phyloP scores from a whole-genome alignment of 2,113 vertebrate species.

The Sarotherodon lohbergeri region DNA sequence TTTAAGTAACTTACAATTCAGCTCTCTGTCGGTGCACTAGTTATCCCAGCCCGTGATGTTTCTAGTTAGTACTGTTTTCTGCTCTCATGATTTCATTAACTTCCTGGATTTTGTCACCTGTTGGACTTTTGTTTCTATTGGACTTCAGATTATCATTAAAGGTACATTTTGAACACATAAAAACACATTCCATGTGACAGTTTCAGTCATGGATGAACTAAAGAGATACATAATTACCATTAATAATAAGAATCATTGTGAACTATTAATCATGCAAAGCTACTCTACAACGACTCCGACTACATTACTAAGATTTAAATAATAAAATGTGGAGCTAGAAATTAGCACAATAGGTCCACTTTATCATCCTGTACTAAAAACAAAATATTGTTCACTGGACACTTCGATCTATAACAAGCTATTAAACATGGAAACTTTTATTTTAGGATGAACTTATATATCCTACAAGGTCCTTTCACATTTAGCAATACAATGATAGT shows the following conservation, averaged over 20 bases:
- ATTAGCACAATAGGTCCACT: neutral
- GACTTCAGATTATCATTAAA: neutral
- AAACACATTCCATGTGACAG: neutral
- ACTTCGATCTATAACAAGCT: neutral
- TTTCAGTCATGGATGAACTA: neutral
- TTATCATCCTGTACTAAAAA: neutral
- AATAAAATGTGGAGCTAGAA: neutral
- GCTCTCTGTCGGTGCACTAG: neutral
- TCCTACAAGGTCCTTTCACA: neutral
- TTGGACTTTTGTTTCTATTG: neutral
- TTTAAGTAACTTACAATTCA: neutral
- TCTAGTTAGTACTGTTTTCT: neutral
- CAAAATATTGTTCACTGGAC: neutral
- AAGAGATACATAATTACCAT: neutral
- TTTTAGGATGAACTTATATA: neutral
- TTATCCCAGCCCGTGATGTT: neutral
- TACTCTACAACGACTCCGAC: neutral
- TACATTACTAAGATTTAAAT: neutral
- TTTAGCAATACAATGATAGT: neutral
- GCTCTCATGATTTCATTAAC: neutral
- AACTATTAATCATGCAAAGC: neutral
- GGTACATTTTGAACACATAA: neutral
- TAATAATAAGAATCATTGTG: neutral
- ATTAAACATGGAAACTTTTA: neutral
- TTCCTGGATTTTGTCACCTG: neutral